These are phyloP conservation scores for Drosophila jambulina DNA, from an alignment of 1,140 invertebrate species.

Conservation along the genomic window DNA sequence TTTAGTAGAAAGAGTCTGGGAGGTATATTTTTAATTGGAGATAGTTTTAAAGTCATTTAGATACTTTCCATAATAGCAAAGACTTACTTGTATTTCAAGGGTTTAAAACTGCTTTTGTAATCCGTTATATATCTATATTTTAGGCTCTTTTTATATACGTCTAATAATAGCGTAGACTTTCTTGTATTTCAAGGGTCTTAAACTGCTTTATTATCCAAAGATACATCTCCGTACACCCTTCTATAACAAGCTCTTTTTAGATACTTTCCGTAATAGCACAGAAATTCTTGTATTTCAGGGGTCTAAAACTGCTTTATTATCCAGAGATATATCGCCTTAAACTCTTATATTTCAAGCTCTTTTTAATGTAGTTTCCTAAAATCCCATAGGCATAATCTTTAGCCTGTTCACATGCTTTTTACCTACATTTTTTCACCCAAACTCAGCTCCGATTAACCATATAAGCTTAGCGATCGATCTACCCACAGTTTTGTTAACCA, in stretches of 20 bases:
- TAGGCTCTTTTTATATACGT: too few relatives aligned
- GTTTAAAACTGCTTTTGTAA: too few relatives aligned
- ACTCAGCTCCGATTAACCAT: slow-evolving; percentile 33
- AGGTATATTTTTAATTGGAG: neutral
- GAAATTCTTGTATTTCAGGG: neutral
- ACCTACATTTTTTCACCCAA: neutral
- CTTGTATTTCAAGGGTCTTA: too few relatives aligned
- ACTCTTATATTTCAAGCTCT: neutral
- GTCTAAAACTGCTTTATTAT: neutral
- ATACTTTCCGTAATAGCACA: neutral
- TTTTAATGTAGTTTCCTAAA: too few relatives aligned
- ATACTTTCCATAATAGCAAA: neutral
- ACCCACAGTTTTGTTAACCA: neutral
- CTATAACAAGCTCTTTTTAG: neutral
- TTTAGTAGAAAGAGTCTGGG: neutral
- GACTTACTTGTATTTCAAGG: too few relatives aligned
- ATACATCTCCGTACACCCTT: too few relatives aligned
- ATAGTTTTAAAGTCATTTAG: neutral
- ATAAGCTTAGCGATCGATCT: slow-evolving; percentile 16
- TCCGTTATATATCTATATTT: too few relatives aligned
- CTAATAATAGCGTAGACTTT: too few relatives aligned
- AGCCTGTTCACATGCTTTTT: slow-evolving; percentile 2
- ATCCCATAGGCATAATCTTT: neutral
- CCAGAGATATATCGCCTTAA: neutral
- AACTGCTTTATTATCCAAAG: too few relatives aligned